Evolutionary conservation across 2,113 vertebrate species (phyloP).

Genomic region (Empidonax alnorum): DNA sequence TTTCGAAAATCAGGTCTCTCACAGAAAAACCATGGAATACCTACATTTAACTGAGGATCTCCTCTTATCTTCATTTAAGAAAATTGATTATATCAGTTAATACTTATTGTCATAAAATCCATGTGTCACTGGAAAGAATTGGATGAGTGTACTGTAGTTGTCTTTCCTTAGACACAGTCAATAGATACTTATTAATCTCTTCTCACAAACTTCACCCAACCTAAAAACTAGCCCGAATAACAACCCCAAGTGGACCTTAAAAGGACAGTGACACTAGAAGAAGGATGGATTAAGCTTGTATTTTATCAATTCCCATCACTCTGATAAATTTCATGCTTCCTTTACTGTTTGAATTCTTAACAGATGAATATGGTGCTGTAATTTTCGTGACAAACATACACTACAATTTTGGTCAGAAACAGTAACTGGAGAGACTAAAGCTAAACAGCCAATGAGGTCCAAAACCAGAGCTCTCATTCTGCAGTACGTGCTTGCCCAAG

Average conservation of each 20-base stretch:
- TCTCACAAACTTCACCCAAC: conserved; percentile 15
- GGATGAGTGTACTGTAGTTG: not conserved
- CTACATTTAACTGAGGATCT: not conserved
- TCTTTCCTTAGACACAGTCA: not conserved
- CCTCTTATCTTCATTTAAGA: not conserved
- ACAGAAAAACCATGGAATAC: not conserved
- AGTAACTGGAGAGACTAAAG: not conserved
- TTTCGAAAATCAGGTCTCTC: not conserved
- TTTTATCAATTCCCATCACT: not conserved
- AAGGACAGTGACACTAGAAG: not conserved
- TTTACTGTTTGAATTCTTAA: not conserved
- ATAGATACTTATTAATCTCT: conserved; percentile 8
- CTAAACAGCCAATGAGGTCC: not conserved
- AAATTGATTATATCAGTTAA: not conserved
- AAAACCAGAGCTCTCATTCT: not conserved
- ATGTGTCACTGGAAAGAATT: not conserved
- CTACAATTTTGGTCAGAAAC: not conserved
- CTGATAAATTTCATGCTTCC: conserved; percentile 10
- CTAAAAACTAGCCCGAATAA: not conserved
- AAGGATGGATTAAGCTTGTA: conserved; percentile 25
- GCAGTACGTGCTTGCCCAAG: not conserved
- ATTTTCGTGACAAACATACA: not conserved
- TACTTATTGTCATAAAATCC: not conserved
- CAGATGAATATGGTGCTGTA: not conserved
- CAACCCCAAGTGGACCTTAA: conserved; percentile 6